phyloP scores from a whole-genome alignment of 2,797 vertebrate genomes.

The Heteromormyrus szaboi region DNA sequence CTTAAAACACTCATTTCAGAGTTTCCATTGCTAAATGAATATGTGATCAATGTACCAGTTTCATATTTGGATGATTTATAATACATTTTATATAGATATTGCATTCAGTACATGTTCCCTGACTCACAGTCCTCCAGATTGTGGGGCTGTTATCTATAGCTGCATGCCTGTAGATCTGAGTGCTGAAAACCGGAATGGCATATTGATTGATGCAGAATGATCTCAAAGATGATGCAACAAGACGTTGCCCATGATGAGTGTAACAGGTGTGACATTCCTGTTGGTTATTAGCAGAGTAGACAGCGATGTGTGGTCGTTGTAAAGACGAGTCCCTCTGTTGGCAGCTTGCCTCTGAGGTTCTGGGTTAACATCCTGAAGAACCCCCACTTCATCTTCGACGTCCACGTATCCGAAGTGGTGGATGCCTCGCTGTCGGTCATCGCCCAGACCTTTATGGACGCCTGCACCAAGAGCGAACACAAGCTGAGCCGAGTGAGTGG shows the following conservation, averaged over 20 bases:
- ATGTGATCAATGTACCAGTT: conserved; percentile 33
- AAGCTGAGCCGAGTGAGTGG: conserved; percentile 91
- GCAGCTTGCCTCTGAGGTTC: conserved; percentile 87
- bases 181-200: not conserved
- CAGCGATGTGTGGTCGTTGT: not conserved
- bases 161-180: not conserved
- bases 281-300: not conserved
- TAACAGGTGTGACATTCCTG: not conserved
- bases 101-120: conserved; percentile 18
- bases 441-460: conserved; percentile 99
- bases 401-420: conserved; percentile 93
- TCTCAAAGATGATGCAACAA: not conserved
- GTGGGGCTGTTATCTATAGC: conserved; percentile 17
- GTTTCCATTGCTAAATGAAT: conserved; percentile 27
- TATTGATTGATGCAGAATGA: not conserved
- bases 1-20: conserved; percentile 50
- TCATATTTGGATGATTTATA: conserved; percentile 36
- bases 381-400: conserved; percentile 95
- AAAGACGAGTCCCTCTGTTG: conserved; percentile 16
- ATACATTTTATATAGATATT: conserved; percentile 20
- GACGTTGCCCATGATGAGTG: not conserved
- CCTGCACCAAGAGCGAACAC: conserved; percentile 97
- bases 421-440: conserved; percentile 95
- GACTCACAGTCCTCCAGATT: conserved; percentile 16
- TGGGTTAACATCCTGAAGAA: conserved; percentile 99